phyloP scores from a whole-genome alignment of 2,888 invertebrate genomes.

The Meganola albula region DNA sequence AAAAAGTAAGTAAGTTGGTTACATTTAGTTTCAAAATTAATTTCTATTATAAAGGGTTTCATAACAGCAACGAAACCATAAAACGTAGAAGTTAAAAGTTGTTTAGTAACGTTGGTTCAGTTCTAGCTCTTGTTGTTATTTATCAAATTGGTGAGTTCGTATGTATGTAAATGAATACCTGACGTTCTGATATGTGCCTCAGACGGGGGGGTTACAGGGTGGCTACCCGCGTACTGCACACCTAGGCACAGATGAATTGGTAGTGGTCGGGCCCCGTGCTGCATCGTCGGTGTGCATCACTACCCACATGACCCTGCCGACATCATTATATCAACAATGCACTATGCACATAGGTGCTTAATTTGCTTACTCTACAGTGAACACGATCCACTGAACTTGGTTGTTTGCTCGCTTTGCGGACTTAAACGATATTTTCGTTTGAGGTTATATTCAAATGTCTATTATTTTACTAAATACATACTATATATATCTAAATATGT shows the following conservation, averaged over 20 bases:
- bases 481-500: too few species aligned
- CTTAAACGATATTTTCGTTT: too few species aligned
- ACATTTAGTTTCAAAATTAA: too few species aligned
- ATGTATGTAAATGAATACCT: conserved; percentile 10
- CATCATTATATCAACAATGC: conserved; percentile 41
- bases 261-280: conserved; percentile 6
- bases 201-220: background rate
- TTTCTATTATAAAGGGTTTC: too few species aligned
- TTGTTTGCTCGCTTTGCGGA: conserved; percentile 11
- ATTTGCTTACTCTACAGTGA: conserved; percentile 26
- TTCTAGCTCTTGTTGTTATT: too few species aligned
- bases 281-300: conserved; percentile 41
- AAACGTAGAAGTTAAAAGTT: too few species aligned
- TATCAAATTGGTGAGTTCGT: conserved; percentile 10
- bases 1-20: too few species aligned
- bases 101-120: too few species aligned
- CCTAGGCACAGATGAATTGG: background rate
- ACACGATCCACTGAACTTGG: conserved; percentile 18
- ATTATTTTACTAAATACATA: too few species aligned
- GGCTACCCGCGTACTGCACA: conserved; percentile 4
- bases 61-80: too few species aligned
- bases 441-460: too few species aligned
- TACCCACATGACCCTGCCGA: conserved; percentile 36
- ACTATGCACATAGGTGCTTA: conserved; percentile 18
- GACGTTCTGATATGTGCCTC: too few species aligned